Percentiles rank a stretch among this genome's conserved stretches.
phyloP scores from a whole-genome alignment of 2,888 invertebrate genomes.

The Biston stratarius region DNA sequence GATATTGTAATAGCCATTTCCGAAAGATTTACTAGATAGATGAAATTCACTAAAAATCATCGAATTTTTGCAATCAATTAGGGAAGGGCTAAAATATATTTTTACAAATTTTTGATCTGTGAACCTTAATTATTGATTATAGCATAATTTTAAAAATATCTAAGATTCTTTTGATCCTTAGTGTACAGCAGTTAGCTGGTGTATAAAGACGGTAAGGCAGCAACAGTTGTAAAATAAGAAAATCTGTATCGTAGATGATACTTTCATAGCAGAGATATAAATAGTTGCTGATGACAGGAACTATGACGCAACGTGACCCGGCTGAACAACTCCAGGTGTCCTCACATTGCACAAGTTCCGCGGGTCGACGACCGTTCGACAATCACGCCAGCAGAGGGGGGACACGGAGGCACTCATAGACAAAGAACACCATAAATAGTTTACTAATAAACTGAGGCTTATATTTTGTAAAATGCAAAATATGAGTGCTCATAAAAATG shows the following conservation, averaged over 20 bases:
- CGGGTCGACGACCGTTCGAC: constrained; percentile 70
- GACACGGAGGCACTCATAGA: constrained; percentile 53
- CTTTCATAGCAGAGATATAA: constrained; percentile 28
- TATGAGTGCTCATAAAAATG: too few relatives aligned
- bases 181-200: neutral
- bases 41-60: too few relatives aligned
- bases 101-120: too few relatives aligned
- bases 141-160: too few relatives aligned
- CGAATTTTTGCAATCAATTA: too few relatives aligned
- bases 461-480: constrained; percentile 2
- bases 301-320: constrained; percentile 59
- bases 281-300: constrained; percentile 47
- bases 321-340: constrained; percentile 68
- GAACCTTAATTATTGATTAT: too few relatives aligned
- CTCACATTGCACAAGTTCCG: constrained; percentile 61
- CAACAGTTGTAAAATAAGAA: constrained; percentile 11
- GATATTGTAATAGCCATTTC: too few relatives aligned
- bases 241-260: constrained; percentile 2
- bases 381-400: constrained; percentile 59
- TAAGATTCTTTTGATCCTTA: too few relatives aligned
- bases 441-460: constrained; percentile 21
- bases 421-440: constrained; percentile 52
- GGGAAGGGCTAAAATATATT: too few relatives aligned
- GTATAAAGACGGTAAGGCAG: neutral
- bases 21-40: too few relatives aligned